phyloP scores from a whole-genome alignment of 1,140 invertebrate genomes.

The Ceratina calcarata region DNA sequence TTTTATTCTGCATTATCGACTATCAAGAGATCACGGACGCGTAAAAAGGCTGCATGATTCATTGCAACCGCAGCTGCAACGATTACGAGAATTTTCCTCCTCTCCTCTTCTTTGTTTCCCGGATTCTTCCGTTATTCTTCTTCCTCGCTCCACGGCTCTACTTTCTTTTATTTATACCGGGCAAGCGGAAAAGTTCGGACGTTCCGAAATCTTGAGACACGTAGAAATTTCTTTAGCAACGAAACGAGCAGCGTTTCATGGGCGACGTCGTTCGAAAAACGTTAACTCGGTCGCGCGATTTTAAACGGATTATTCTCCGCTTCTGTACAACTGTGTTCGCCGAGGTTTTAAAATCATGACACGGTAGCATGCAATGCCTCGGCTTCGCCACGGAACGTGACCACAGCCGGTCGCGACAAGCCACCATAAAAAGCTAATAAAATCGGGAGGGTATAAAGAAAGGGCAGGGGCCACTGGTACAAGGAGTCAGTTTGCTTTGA shows the following conservation, averaged over 20 bases:
- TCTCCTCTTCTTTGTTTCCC: neutral
- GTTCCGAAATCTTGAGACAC: too few species aligned
- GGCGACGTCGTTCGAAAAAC: too few species aligned
- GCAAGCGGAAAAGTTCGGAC: too few species aligned
- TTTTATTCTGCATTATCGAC: constrained; percentile 5
- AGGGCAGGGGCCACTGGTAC: constrained; percentile 34
- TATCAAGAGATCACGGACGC: neutral
- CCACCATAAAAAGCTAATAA: constrained; percentile 65
- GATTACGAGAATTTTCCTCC: neutral
- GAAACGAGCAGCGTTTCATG: too few species aligned
- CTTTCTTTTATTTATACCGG: neutral
- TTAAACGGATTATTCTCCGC: too few species aligned
- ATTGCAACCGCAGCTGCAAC: neutral
- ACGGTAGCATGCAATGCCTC: constrained; percentile 16
- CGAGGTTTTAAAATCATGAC: neutral
- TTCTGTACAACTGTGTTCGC: neutral
- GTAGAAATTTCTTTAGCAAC: too few species aligned
- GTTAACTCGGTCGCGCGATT: too few species aligned
- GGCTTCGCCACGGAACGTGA: constrained; percentile 57
- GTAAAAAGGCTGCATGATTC: neutral
- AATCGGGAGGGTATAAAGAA: constrained; percentile 34
- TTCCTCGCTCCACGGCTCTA: neutral
- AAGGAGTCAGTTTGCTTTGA: constrained; percentile 64
- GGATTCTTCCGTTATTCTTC: neutral
- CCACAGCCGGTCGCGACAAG: constrained; percentile 57